A percentile compares a stretch with the other conserved stretches of the same genome.
phyloP scores from a whole-genome alignment of 2,888 invertebrate genomes.

The Cyaniris semiargus region DNA sequence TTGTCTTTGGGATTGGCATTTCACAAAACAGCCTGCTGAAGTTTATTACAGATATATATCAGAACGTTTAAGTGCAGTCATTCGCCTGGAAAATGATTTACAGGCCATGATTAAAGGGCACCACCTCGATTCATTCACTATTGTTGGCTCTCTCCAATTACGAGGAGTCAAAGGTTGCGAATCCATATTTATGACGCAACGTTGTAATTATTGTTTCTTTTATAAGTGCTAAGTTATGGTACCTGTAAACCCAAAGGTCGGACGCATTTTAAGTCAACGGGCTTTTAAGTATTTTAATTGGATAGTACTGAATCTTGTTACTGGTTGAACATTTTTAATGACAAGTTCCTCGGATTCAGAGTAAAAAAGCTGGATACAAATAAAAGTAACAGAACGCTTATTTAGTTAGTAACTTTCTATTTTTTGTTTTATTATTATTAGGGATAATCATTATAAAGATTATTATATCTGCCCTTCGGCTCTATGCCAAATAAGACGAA shows the following conservation, averaged over 20 bases:
- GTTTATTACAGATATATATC: slow-evolving; percentile 23
- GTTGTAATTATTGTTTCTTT: slow-evolving; percentile 55
- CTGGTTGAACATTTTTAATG: not conserved
- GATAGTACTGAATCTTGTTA: not conserved
- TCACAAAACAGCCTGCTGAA: not conserved
- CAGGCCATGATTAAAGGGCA: slow-evolving; percentile 65
- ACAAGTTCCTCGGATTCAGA: not conserved
- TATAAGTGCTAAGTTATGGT: slow-evolving; percentile 25
- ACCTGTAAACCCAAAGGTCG: slow-evolving; percentile 41
- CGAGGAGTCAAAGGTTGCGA: slow-evolving; percentile 68
- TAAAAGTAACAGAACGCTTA: not conserved
- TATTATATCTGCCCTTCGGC: too few relatives aligned
- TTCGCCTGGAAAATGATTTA: slow-evolving; percentile 55
- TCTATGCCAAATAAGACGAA: not conserved
- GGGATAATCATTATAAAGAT: too few relatives aligned
- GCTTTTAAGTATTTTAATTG: not conserved
- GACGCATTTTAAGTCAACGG: not conserved
- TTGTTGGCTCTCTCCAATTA: slow-evolving; percentile 60
- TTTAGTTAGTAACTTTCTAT: too few relatives aligned
- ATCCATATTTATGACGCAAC: slow-evolving; percentile 57
- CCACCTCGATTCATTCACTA: slow-evolving; percentile 47
- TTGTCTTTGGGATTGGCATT: not conserved
- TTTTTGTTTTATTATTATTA: too few relatives aligned
- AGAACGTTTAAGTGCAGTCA: slow-evolving; percentile 24
- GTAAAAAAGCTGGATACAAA: not conserved